phyloP scores from a whole-genome alignment of 2,888 invertebrate genomes.

The Coenonympha glycerion region DNA sequence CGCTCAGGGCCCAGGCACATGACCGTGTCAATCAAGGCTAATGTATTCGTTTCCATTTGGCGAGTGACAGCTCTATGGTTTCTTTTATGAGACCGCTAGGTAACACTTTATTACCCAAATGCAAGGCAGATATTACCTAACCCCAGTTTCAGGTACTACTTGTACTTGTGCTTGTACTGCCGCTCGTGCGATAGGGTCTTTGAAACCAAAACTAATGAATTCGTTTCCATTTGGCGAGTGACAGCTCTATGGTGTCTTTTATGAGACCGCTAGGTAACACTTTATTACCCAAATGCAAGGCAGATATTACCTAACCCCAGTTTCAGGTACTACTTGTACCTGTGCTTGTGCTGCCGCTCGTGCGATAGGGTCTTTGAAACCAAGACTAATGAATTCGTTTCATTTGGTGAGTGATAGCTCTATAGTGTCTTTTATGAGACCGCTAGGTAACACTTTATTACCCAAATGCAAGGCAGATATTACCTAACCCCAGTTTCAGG shows the following conservation, averaged over 20 bases:
- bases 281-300: background rate
- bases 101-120: background rate
- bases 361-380: too few species aligned
- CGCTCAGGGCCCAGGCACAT: constrained; percentile 57
- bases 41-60: constrained; percentile 38
- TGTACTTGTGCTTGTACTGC: too few species aligned
- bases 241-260: constrained; percentile 37
- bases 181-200: too few species aligned
- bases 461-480: background rate
- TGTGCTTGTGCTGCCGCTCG: background rate
- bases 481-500: background rate
- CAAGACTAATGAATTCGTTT: constrained; percentile 42
- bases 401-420: constrained; percentile 40
- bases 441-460: background rate
- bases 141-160: background rate
- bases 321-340: too few species aligned
- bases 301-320: background rate
- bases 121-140: background rate
- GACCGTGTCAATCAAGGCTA: constrained; percentile 46
- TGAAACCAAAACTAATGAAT: constrained; percentile 44
- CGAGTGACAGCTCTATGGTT: constrained; percentile 40
- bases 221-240: constrained; percentile 37
- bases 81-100: constrained; percentile 13
- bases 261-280: background rate
- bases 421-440: constrained; percentile 28